Conservation (phyloP, 2,797 vertebrate genomes). For the Gymnothorax reevesii region DNA sequence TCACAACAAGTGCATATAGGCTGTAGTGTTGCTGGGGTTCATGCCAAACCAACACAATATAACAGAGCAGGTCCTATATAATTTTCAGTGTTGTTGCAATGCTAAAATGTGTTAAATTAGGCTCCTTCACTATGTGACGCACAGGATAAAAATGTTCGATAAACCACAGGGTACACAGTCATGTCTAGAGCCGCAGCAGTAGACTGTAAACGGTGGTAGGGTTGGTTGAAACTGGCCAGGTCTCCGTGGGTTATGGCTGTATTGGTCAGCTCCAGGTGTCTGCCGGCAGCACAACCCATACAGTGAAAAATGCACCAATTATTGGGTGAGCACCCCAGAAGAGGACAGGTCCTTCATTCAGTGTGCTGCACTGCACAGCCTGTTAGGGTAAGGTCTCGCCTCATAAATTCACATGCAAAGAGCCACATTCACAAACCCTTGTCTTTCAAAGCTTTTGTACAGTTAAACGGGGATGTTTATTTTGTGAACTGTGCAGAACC, state of each 20-base stretch:
- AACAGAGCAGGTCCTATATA: no score
- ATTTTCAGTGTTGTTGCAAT: no score
- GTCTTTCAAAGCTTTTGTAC: neutral
- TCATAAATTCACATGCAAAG: neutral
- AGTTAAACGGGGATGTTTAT: neutral
- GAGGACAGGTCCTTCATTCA: neutral
- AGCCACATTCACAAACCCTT: neutral
- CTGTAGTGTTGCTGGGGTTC: no score
- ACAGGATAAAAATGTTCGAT: neutral
- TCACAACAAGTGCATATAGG: no score
- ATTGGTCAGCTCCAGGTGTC: neutral
- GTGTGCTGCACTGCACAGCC: neutral
- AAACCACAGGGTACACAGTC: neutral
- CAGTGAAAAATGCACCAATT: neutral
- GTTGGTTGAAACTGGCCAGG: neutral
- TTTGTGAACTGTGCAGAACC: neutral
- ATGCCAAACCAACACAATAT: no score
- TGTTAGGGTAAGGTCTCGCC: neutral
- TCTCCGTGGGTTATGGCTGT: neutral
- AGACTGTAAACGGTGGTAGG: neutral
- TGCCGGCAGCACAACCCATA: neutral
- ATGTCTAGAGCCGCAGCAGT: neutral
- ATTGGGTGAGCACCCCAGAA: neutral
- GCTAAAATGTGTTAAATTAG: no score
- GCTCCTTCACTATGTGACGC: no score